Evolutionary conservation across 2,888 invertebrate species (phyloP).

Genomic region (Nezara viridula): DNA sequence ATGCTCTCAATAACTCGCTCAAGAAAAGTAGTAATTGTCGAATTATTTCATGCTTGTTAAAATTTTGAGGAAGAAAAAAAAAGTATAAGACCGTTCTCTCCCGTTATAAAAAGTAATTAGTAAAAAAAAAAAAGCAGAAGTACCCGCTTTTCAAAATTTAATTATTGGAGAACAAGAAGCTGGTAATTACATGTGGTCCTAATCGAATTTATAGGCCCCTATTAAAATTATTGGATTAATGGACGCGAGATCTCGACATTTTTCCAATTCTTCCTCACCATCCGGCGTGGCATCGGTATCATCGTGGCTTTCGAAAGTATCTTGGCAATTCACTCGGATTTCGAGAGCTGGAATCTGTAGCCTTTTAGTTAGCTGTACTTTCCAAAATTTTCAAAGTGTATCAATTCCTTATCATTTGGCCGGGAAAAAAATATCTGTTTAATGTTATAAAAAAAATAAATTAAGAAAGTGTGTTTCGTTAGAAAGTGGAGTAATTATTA

Average conservation of each 20-base stretch:
- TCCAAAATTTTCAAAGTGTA: slow-evolving; percentile 41
- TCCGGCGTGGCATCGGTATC: neutral
- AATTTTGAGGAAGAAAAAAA: neutral
- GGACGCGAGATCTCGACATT: neutral
- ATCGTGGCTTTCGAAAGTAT: neutral
- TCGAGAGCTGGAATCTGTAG: slow-evolving; percentile 25
- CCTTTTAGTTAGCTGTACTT: slow-evolving; percentile 33
- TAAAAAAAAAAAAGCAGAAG: neutral
- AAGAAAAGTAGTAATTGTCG: neutral
- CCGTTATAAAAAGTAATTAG: neutral
- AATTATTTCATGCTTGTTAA: neutral
- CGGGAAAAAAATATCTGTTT: neutral
- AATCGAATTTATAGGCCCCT: slow-evolving; percentile 3
- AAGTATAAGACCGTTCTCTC: neutral
- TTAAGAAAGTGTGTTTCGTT: neutral
- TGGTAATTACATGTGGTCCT: neutral
- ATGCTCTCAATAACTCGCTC: neutral
- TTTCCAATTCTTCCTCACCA: slow-evolving; percentile 16
- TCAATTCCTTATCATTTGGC: neutral
- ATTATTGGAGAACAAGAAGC: neutral
- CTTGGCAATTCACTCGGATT: neutral
- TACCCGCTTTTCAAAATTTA: neutral
- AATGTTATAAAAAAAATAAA: neutral
- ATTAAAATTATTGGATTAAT: slow-evolving; percentile 31
- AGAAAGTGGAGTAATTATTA: neutral